Conservation (phyloP, 2,888 invertebrate species). For the Latrodectus hesperus region DNA sequence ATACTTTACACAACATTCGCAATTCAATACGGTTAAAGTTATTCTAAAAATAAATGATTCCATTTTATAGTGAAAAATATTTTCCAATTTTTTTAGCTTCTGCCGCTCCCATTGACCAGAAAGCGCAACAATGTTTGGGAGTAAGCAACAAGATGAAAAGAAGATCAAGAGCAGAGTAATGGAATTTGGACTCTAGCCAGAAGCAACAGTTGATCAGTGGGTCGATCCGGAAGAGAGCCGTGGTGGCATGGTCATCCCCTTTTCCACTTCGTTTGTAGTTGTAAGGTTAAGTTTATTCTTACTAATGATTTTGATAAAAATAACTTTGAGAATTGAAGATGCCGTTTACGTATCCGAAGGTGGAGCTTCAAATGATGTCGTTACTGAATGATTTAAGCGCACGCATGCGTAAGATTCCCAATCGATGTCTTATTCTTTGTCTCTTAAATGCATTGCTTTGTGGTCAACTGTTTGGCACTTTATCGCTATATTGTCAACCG, state of each 20-base stretch:
- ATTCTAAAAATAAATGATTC: too few relatives aligned
- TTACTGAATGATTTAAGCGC: conserved; percentile 14
- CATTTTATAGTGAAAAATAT: too few relatives aligned
- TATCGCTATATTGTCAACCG: conserved; percentile 17
- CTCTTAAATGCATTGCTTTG: conserved; percentile 17
- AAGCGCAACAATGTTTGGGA: conserved; percentile 29
- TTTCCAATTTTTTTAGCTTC: too few relatives aligned
- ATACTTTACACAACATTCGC: too few relatives aligned
- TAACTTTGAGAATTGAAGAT: conserved; percentile 39
- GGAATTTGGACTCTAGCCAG: conserved; percentile 52
- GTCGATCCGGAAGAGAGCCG: conserved; percentile 34
- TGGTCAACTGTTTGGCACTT: conserved; percentile 48
- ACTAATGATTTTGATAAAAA: conserved; percentile 47
- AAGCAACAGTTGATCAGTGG: conserved; percentile 61
- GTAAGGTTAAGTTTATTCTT: conserved; percentile 52
- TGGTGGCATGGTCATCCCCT: not conserved
- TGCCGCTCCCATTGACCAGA: not conserved
- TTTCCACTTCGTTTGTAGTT: conserved; percentile 15
- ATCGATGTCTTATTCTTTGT: conserved; percentile 42
- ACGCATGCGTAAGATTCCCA: conserved; percentile 23
- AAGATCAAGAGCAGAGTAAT: conserved; percentile 32
- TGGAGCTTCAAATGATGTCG: conserved; percentile 25
- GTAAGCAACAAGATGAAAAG: conserved; percentile 40
- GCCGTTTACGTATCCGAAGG: conserved; percentile 29
- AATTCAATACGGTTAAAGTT: too few relatives aligned